Evolutionary conservation across 2,888 invertebrate species (phyloP), one percentile per base, ranked within the genome.

Genomic region (Acleris sparsana): DNA sequence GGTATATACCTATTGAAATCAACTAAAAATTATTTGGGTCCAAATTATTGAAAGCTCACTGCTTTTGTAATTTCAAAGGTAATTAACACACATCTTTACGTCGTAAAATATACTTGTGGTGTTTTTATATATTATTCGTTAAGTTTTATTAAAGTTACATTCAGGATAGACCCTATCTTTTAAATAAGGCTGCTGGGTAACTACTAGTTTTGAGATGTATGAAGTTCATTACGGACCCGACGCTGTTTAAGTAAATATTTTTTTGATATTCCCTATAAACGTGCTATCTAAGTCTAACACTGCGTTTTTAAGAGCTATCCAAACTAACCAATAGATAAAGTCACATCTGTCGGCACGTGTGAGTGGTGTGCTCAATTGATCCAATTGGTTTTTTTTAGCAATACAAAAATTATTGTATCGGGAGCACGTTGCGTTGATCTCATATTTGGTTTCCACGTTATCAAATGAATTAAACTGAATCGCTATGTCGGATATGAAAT

Each of bases 401-500:
- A 49, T 62, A 63, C 46, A 48, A 52, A 53, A 59, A 53, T 55
- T 60, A 33, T 29, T 43, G 33, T 53, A 53, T 61, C 53, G 55
- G 53, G 33, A 53, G 60, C 64, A n/a, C n/a, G 33, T 33, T 16
- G n/a, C 60, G 60, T 60, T 61, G 43, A 44, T 43, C 39, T 9
- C 22, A 44, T 16, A 44, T 51, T 25, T 20, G 1, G 29, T 65
- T 60, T 65, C 64, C 53, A 55, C 58, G 53, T 67, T 67, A 68
- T 58, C 61, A 57, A 66, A 66, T 66, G 66, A 57, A 39, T 62
- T 62, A 58, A 53, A 46, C 43, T 63, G 58, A 49, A 20, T 33
- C 39, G 57, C 17, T 18, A 88, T 90, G 88, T 84, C 87, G 61
- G 91, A 91, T 72, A 98, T 99, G 98, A 99, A 99, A 89, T 99